Evolutionary conservation across 2,113 vertebrate species (phyloP), one percentile per base, ranked within the genome.

Genomic region (Pterophyllum scalare): DNA sequence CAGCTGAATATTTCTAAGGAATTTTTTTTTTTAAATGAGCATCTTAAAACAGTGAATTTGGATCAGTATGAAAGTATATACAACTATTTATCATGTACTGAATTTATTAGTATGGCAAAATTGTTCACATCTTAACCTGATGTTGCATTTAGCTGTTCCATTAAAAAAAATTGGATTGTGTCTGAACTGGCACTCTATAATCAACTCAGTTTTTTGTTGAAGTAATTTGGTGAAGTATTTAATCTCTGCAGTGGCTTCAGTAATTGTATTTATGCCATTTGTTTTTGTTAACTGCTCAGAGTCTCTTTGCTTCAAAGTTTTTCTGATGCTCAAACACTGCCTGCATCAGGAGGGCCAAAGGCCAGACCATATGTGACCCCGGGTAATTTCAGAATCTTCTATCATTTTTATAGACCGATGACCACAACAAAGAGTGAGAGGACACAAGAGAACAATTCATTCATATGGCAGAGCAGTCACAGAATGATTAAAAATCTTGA

Each of bases 401-500:
- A 28, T 67, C 40, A 67, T 49, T 67, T 46, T 61, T 43, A 54
- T 77, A 52, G 15, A 52, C 35, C 65, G 81, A 62, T 26, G 62
- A 17, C 5, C 2, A 7, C 2, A 59, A 19, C 20, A 35, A 67
- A 75, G 7, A 8, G 17, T 59, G 24, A 22, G 59, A 61, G 38
- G 82, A 74, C 4, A 75, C 31, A 28, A 58, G 67, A 65, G 70
- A 80, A 80, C 22, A 43, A 43, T 56, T 64, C 58, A 62, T 67
- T 70, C 8, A 46, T 52, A 22, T 60, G 46, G 64, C 74, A 74
- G 35, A 28, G 59, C 15, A 59, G 56, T 43, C 46, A 75, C 84
- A 86, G 31, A 62, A 56, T 87, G 80, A 81, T 86, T 46, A 52
- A 88, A 79, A 31, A 57, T 67, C 19, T 77, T 59, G 65, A 56